Conservation (phyloP, 2,797 vertebrate species). For the Erethizon dorsatum region DNA sequence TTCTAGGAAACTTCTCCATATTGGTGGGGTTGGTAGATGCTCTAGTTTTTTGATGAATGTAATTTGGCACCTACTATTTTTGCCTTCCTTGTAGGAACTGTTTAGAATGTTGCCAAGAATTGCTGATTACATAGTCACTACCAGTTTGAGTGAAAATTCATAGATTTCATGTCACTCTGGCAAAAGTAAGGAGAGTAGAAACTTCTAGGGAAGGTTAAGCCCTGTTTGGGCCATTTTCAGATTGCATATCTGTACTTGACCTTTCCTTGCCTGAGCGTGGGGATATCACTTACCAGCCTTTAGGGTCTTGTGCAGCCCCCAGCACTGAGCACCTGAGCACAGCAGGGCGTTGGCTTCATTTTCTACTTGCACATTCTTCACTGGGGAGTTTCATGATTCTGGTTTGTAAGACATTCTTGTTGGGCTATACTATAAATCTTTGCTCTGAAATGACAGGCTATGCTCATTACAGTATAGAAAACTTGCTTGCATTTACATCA, state of each 20-base stretch:
- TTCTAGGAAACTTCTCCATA: background rate
- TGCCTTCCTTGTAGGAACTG: background rate
- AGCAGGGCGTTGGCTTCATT: background rate
- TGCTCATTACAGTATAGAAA: background rate
- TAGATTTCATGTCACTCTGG: background rate
- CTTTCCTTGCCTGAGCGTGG: background rate
- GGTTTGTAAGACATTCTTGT: background rate
- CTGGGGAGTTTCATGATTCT: background rate
- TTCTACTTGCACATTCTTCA: background rate
- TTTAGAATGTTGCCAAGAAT: conserved; percentile 27
- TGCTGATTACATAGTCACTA: background rate
- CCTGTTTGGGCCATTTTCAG: background rate
- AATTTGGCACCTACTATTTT: background rate
- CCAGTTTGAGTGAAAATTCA: conserved; percentile 6
- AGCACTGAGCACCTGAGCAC: background rate
- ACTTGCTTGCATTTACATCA: background rate
- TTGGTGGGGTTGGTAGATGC: background rate
- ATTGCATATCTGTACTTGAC: background rate
- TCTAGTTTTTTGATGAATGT: conserved; percentile 58
- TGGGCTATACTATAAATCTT: background rate
- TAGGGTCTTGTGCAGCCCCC: background rate
- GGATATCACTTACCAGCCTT: background rate
- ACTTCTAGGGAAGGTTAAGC: background rate
- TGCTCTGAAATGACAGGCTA: background rate
- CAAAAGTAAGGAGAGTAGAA: background rate